phyloP scores from a whole-genome alignment of 2,797 vertebrate species.

The Pipistrellus pipistrellus region DNA sequence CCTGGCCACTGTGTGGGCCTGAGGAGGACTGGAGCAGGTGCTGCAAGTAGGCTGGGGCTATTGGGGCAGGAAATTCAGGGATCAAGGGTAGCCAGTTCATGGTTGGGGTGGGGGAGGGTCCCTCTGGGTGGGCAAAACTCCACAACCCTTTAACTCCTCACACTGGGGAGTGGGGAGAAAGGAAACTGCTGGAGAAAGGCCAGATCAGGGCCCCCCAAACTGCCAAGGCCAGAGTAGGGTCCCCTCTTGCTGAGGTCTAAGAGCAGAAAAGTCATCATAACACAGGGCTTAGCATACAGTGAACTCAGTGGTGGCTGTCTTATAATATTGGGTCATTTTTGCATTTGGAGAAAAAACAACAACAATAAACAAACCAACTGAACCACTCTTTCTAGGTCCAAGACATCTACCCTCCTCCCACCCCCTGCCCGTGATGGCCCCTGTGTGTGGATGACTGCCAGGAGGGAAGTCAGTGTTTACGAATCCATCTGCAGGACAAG shows the following conservation, averaged over 20 bases:
- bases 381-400: not conserved
- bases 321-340: not conserved
- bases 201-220: no score
- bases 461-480: not conserved
- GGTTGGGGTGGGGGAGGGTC: fast-evolving
- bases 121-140: not conserved
- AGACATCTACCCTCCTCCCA: not conserved
- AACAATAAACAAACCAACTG: not conserved
- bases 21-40: not conserved
- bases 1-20: not conserved
- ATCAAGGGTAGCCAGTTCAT: not conserved
- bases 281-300: not conserved
- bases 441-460: not conserved
- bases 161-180: not conserved
- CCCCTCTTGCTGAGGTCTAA: not conserved
- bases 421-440: not conserved
- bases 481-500: not conserved
- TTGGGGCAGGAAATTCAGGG: not conserved
- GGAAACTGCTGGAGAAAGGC: not conserved
- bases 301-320: not conserved
- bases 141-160: not conserved
- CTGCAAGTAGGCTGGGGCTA: not conserved
- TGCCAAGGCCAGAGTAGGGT: not conserved
- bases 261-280: not conserved
- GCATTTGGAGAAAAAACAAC: not conserved